These are phyloP conservation scores for Lymantria dispar DNA, from an alignment of 2,888 invertebrate species.

Conservation along the genomic window DNA sequence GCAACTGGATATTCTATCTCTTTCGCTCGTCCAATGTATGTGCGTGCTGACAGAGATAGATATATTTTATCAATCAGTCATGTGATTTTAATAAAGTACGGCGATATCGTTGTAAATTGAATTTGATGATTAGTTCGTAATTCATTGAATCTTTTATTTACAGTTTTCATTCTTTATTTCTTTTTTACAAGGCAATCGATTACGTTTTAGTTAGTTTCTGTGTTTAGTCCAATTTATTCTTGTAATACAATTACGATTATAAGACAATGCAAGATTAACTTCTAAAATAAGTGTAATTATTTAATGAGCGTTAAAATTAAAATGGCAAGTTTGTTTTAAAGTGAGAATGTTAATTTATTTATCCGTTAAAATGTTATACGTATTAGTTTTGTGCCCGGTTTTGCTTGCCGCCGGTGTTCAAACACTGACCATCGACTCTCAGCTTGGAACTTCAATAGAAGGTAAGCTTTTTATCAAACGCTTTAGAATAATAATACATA, in stretches of 20 bases:
- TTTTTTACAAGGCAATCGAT: slow-evolving; percentile 8
- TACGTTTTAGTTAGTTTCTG: background rate
- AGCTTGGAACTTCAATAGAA: slow-evolving; percentile 73
- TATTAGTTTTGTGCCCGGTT: slow-evolving; percentile 65
- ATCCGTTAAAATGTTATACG: slow-evolving; percentile 59
- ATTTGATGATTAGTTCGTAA: background rate
- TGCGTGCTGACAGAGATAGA: slow-evolving; percentile 15
- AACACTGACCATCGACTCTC: slow-evolving; percentile 70
- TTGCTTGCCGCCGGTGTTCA: slow-evolving; percentile 63
- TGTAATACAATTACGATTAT: slow-evolving; percentile 4
- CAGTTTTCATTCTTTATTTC: background rate
- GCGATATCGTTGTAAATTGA: slow-evolving; percentile 6
- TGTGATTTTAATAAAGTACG: slow-evolving; percentile 5
- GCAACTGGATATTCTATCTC: slow-evolving; percentile 9
- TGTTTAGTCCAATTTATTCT: background rate
- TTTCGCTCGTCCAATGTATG: slow-evolving; percentile 7
- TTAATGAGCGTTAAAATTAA: slow-evolving; percentile 5
- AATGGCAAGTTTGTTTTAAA: slow-evolving; percentile 6
- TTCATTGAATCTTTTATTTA: slow-evolving; percentile 9
- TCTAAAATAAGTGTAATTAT: slow-evolving; percentile 12
- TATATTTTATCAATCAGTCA: slow-evolving; percentile 7
- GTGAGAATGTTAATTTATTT: slow-evolving; percentile 41
- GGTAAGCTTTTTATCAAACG: slow-evolving; percentile 47
- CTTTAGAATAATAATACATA: too few species aligned
- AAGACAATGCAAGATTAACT: slow-evolving; percentile 11